Percentiles rank a stretch among this genome's conserved stretches.
These are phyloP conservation scores for Boloria euphrosyne DNA, from an alignment of 2,888 invertebrate genomes.

Conservation along the genomic window DNA sequence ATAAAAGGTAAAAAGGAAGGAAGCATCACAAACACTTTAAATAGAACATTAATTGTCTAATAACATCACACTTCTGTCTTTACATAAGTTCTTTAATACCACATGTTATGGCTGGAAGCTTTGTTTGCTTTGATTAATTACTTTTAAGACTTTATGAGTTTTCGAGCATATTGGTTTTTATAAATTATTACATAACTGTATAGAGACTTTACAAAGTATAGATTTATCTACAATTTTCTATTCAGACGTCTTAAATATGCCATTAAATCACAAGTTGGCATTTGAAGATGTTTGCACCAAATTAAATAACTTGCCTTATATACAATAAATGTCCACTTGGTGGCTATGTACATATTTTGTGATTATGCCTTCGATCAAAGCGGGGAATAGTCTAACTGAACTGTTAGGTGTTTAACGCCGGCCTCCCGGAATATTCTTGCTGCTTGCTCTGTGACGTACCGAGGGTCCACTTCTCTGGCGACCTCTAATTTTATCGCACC, in stretches of 20 bases:
- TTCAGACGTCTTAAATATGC: background rate
- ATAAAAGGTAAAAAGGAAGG: constrained; percentile 12
- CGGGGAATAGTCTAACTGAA: constrained; percentile 95
- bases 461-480: constrained; percentile 94
- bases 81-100: background rate
- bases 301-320: constrained; percentile 36
- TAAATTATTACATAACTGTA: background rate
- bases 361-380: constrained; percentile 61
- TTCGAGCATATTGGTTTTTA: background rate
- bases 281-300: constrained; percentile 25
- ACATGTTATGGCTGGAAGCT: too few species aligned
- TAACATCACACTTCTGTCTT: background rate
- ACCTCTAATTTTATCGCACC: constrained; percentile 98
- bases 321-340: constrained; percentile 37
- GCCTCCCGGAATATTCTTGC: constrained; percentile 96
- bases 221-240: constrained; percentile 1
- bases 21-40: constrained; percentile 1
- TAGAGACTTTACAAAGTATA: background rate
- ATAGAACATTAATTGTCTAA: background rate
- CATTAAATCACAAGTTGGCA: background rate
- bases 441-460: constrained; percentile 95
- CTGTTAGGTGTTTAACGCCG: constrained; percentile 94
- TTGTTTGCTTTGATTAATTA: too few species aligned
- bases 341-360: constrained; percentile 54
- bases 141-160: background rate